Evolutionary conservation across 2,797 vertebrate genomes (phyloP).

Genomic region (Astyanax mexicanus): DNA sequence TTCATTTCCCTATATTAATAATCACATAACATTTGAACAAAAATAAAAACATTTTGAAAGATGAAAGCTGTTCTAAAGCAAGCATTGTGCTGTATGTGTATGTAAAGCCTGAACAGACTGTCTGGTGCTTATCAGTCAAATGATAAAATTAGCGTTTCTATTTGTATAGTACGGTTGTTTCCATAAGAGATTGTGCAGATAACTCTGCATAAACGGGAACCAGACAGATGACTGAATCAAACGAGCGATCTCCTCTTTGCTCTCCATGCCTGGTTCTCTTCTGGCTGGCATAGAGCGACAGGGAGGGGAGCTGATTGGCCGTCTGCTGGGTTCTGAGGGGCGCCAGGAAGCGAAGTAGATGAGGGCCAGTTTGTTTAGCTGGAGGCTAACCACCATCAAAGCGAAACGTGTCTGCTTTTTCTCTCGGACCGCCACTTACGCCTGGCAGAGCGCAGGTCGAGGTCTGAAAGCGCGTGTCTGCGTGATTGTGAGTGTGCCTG

Average conservation of each 20-base stretch:
- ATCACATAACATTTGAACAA: too few relatives aligned
- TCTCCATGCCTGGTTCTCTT: constrained; percentile 23
- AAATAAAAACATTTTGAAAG: too few relatives aligned
- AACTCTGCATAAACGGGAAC: constrained; percentile 39
- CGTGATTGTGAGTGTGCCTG: constrained; percentile 7
- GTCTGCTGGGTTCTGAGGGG: constrained; percentile 24
- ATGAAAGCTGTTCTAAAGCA: not conserved
- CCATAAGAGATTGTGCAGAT: constrained; percentile 36
- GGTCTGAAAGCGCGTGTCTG: constrained; percentile 26
- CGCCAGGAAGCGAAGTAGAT: constrained; percentile 47
- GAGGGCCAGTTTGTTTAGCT: constrained; percentile 45
- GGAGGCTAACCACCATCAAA: constrained; percentile 44
- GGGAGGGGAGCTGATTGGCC: constrained; percentile 38
- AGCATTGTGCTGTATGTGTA: not conserved
- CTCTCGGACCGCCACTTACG: constrained; percentile 6
- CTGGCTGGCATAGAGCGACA: constrained; percentile 1
- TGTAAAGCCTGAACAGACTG: not conserved
- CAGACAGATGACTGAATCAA: constrained; percentile 43
- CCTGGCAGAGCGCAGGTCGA: constrained; percentile 22
- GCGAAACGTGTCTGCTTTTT: constrained; percentile 38
- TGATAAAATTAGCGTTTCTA: constrained; percentile 15
- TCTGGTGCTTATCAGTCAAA: constrained; percentile 30
- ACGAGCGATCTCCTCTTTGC: constrained; percentile 4
- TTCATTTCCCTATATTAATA: too few relatives aligned
- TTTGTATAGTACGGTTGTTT: constrained; percentile 14